Base-by-base conservation (phyloP, 2,888 invertebrate genomes). In the Trichopoda pennipes region DNA sequence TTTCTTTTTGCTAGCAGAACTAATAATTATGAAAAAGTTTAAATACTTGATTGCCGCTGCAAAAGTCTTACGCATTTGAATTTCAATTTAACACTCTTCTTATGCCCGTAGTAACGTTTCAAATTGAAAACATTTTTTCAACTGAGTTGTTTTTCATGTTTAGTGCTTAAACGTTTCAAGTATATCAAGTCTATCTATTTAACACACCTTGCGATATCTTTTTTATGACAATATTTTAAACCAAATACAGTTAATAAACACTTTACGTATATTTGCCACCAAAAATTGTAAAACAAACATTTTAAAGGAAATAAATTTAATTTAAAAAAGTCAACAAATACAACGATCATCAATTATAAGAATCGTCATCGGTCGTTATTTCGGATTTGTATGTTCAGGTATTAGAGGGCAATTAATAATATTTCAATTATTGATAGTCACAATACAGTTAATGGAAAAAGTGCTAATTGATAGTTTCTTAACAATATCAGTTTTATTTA, bases 31-130 rank as follows among this genome's bases (percentile, higher is more conserved):
- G 1, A 38, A 12, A 12, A 38, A 38, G 2, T 44, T 44, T 16
- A 44, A 44, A 44, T 4, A 16, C 42, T 61, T 23, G 64, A 69
- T 35, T 55, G 3, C 44, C 17, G n/a, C 3, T 49, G 42, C 53
- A 42, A 55, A 10, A 23, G 49, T 88, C 86, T 86, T 70, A 69
- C 85, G 84, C 85, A 85, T 84, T 87, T 86, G 88, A 81, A 87
- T 85, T 80, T 81, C 87, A 77, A 86, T 84, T 85, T 85, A 84
- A 86, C 84, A 88, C 89, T 88, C 87, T 61, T 53, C 23, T 38
- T 38, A 28, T 6, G 47, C 35, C 56, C 19, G 49, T n/a, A 42
- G 32, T 69, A 68, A 61, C 56, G 49, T 47, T 74, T 28, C 56
- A 72, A 49, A 81, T 81, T 79, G 78, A 84, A 86, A n/a, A 19